Evolutionary conservation across 2,113 vertebrate genomes (phyloP), one percentile per base, ranked within the genome.

Genomic region (Hypomesus transpacificus): DNA sequence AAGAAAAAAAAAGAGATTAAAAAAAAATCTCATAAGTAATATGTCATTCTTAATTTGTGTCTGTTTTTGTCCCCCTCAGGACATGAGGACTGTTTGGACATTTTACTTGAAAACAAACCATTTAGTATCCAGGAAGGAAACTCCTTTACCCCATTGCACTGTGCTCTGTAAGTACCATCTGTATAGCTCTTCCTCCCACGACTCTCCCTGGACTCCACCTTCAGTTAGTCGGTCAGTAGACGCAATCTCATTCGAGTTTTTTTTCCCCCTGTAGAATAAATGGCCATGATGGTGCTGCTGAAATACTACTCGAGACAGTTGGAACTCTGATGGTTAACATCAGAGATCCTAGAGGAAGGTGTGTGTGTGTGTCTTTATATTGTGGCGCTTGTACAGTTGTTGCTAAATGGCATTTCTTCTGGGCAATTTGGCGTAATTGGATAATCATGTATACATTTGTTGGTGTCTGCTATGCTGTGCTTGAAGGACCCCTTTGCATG

Each of bases 61-160:
- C 51, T 50, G 6, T n/a, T 71, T 26, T 75, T 34, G 31, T 34
- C n/a, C 74, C 71, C 57, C 78, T 8, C 72, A 99, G 96, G 97
- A 80, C 95, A 94, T 69, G 94, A 95, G 89, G 94, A 94, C 90
- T 98, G 96, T 95, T 95, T 98, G 86, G 93, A 92, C 83, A 89
- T 96, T 93, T 95, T 98, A 95, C 95, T 99, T 95, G 96, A 98
- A 95, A 92, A 95, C 88, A 97, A 95, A 87, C 92, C 91, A 26
- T 95, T 94, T 84, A 94, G 93, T 60, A 94, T 94, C 90, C 90
- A 94, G 77, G 96, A 98, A 89, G 95, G 94, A 92, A 97, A 95
- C 74, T 88, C 91, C 73, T 99, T 98, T 85, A 96, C 94, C 75
- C 94, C 96, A 73, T 92, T 99, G 92, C 96, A 99, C 94, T 99